A percentile compares a stretch with the other conserved stretches of the same genome.
phyloP scores from a whole-genome alignment of 2,113 vertebrate genomes.

The Scomber scombrus region DNA sequence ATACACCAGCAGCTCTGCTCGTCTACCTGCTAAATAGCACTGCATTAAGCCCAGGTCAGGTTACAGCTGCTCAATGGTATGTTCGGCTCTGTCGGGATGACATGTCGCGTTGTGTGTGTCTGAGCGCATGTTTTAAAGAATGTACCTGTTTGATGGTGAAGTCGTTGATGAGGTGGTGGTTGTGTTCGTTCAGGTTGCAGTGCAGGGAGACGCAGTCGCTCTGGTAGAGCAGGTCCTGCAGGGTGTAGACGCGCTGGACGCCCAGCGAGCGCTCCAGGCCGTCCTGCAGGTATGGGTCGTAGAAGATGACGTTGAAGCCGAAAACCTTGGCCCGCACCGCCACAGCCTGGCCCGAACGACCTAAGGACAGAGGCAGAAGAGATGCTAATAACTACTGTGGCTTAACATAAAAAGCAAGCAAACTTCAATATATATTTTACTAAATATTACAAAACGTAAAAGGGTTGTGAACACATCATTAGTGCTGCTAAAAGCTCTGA shows the following conservation, averaged over 20 bases:
- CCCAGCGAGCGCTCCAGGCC: constrained; percentile 97
- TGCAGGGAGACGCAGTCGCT: constrained; percentile 99
- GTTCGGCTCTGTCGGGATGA: constrained; percentile 38
- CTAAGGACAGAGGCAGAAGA: constrained; percentile 75
- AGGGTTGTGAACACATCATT: too few species aligned
- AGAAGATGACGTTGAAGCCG: constrained; percentile 98
- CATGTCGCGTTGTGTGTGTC: background rate
- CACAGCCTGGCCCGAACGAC: constrained; percentile 96
- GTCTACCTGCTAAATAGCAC: constrained; percentile 55
- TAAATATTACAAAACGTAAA: too few species aligned
- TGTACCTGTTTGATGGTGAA: constrained; percentile 99
- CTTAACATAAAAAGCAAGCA: too few species aligned
- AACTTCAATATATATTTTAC: too few species aligned
- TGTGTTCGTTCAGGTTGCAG: constrained; percentile 98
- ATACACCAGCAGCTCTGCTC: constrained; percentile 57
- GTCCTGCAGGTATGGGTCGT: constrained; percentile 98
- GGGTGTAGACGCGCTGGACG: constrained; percentile 97
- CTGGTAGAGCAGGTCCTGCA: constrained; percentile 98
- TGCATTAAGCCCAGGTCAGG: constrained; percentile 52
- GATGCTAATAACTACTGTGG: too few species aligned
- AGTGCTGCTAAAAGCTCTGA: too few species aligned
- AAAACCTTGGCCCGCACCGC: constrained; percentile 97
- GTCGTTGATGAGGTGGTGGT: constrained; percentile 99
- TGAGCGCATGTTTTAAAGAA: too few species aligned
- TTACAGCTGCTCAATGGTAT: constrained; percentile 43